Evolutionary conservation across 1,140 invertebrate species (phyloP).

Genomic region (Tetramorium alpestre): DNA sequence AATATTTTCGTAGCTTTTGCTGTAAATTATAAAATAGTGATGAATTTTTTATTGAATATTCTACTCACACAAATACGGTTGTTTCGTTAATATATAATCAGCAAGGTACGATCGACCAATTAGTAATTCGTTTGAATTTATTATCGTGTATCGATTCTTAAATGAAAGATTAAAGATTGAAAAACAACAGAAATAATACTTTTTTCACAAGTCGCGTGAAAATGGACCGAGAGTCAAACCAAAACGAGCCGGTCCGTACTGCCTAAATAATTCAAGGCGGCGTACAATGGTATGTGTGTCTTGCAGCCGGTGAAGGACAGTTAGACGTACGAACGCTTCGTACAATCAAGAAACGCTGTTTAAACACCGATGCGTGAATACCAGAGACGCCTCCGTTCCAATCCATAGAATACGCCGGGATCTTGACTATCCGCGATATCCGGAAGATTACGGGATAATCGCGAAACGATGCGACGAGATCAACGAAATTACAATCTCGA

Average conservation of each 20-base stretch:
- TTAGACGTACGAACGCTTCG: slow-evolving; percentile 71
- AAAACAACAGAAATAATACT: not conserved
- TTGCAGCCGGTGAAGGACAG: slow-evolving; percentile 61
- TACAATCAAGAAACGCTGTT: slow-evolving; percentile 74
- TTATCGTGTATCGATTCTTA: not conserved
- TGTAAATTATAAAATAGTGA: not conserved
- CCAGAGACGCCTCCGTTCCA: slow-evolving; percentile 47
- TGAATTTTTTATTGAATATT: not conserved
- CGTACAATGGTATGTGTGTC: slow-evolving; percentile 67
- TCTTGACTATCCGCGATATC: slow-evolving; percentile 13
- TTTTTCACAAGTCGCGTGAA: not conserved
- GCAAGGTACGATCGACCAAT: not conserved
- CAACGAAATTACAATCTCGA: not conserved
- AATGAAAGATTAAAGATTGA: slow-evolving; percentile 12
- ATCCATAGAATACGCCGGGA: slow-evolving; percentile 9
- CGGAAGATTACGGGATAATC: not conserved
- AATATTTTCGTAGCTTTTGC: not conserved
- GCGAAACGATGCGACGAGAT: not conserved
- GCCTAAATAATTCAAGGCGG: slow-evolving; percentile 72
- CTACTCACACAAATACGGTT: not conserved
- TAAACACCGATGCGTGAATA: slow-evolving; percentile 64
- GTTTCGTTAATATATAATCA: slow-evolving; percentile 3
- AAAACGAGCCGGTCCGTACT: slow-evolving; percentile 32
- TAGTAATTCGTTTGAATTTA: not conserved
- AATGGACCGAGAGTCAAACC: slow-evolving; percentile 55